Conservation (phyloP, 2,113 vertebrate genomes). For the Prunella himalayana region DNA sequence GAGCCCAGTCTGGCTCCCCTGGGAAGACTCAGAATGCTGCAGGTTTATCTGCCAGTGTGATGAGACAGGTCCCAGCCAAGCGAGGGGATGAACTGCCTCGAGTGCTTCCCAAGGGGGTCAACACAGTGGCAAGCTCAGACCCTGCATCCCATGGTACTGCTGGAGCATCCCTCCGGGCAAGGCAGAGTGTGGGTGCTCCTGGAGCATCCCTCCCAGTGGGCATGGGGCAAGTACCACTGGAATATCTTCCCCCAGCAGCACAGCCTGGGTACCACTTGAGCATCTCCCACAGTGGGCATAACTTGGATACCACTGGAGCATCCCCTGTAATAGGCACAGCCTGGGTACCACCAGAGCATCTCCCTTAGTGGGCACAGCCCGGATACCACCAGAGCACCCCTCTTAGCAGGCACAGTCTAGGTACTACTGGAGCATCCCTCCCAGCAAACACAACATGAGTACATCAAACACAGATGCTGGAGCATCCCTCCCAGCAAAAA, state of each 20-base stretch:
- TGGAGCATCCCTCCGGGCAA: not conserved
- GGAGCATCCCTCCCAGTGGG: not conserved
- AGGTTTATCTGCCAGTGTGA: not conserved
- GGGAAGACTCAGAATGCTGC: not conserved
- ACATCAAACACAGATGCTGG: too few species aligned
- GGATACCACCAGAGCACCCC: fast-evolving
- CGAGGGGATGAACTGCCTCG: not conserved
- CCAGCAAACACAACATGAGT: not conserved
- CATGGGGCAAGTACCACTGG: not conserved
- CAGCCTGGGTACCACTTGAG: not conserved
- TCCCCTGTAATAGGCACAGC: fast-evolving
- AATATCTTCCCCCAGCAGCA: not conserved
- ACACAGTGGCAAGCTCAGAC: not conserved
- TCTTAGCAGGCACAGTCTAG: fast-evolving
- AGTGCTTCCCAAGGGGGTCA: not conserved
- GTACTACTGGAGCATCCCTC: not conserved
- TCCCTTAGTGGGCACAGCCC: not conserved
- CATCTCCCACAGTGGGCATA: fast-evolving
- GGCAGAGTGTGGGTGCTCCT: not conserved
- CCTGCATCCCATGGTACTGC: not conserved
- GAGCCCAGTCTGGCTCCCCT: not conserved
- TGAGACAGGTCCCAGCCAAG: not conserved
- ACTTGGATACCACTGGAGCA: not conserved
- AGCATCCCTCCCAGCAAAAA: not conserved
- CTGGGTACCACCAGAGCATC: too few species aligned